Evolutionary conservation across 2,888 invertebrate species (phyloP), one percentile per base, ranked within the genome.

Genomic region (Timema podura): DNA sequence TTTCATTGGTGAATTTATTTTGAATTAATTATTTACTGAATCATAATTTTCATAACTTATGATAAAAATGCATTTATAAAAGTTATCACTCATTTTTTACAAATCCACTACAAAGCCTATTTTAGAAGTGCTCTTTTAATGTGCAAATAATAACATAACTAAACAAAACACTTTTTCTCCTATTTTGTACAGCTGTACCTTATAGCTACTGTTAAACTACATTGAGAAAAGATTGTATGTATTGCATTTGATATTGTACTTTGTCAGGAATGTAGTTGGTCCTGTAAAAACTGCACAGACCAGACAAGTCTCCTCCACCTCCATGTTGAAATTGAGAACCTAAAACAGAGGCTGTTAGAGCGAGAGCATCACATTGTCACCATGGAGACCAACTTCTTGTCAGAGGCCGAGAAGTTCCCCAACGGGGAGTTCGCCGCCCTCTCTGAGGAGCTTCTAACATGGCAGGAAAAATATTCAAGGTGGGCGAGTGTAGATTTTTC

Each of bases 401-500:
- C 91, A 77, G 91, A 92, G 78, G 84, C 85, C 8, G 83, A 85
- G 70, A 83, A 84, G 76, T 85, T 83, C 79, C 85, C 85, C 0
- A 90, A 89, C 68, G 90, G 92, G 65, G 90, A 91, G 77, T 86
- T 91, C 78, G 89, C 89, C 47, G 89, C 92, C 71, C 84, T 94
- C 70, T 90, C 91, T 77, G 95, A 95, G 75, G 94, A 95, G 80
- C 83, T 95, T 69, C 82, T 88, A 68, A 91, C 92, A 76, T 95
- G 95, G 91, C 90, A 94, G 80, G 96, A 96, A 79, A 95, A 96
- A 84, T 96, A 96, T 84, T 92, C 92, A 80, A 89, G 92, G 92
- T 89, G 77, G 9, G 51, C 30, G 3, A 30, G 30, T 30, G 30
- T 30, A 30, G 30, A 30, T 30, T 2, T 30, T 30, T 30, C 3